Conservation (phyloP, 2,113 vertebrate species). For the Hydrochoerus hydrochaeris region DNA sequence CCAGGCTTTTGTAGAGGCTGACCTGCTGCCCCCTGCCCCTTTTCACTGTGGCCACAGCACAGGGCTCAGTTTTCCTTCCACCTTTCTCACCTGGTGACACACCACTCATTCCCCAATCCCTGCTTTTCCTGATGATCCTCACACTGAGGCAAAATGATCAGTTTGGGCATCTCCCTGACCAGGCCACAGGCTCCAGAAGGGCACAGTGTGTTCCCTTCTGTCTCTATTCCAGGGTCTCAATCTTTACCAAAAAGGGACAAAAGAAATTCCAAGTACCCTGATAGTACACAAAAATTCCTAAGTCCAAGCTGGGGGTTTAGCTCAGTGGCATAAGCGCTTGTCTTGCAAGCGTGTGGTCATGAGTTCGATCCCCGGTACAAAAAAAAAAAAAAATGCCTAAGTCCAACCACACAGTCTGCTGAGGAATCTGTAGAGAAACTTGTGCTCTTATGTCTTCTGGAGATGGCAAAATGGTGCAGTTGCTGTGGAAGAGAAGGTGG, state of each 20-base stretch:
- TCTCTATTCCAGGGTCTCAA: neutral
- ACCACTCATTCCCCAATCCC: neutral
- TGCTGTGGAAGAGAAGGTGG: neutral
- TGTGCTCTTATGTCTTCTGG: neutral
- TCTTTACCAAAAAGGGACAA: neutral
- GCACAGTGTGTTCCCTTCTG: neutral
- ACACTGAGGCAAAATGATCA: neutral
- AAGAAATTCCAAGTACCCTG: neutral
- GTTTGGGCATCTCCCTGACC: neutral
- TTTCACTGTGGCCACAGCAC: neutral
- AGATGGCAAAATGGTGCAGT: neutral
- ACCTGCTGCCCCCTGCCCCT: neutral
- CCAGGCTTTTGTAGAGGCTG: neutral
- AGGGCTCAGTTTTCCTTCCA: neutral
- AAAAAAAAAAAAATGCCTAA: neutral
- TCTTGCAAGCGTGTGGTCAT: too few relatives aligned
- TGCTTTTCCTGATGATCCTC: neutral
- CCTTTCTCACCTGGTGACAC: neutral
- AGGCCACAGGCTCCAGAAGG: neutral
- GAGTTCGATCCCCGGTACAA: too few relatives aligned
- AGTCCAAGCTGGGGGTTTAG: too few relatives aligned
- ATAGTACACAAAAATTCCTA: neutral
- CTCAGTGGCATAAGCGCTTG: too few relatives aligned
- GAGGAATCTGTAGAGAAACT: neutral
- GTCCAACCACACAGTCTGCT: neutral